Base-by-base conservation (phyloP, 1,140 invertebrate species). In the Tetramorium simillimum region DNA sequence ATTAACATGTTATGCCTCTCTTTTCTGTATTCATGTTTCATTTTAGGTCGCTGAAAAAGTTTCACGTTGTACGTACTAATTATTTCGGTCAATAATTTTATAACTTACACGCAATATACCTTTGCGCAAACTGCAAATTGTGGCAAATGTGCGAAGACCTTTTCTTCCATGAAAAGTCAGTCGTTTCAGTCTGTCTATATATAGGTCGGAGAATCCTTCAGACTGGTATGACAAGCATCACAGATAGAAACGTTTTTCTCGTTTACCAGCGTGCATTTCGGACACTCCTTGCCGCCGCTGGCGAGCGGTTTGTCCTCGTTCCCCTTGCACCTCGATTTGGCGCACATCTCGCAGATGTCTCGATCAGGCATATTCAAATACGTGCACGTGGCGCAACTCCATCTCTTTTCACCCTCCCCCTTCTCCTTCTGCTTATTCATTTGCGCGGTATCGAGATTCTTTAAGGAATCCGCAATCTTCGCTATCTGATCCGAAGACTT, bases 201-300 rank as follows among this genome's bases (percentile, higher is more conserved):
- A 92, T 97, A 98, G 73, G 97, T 98, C 53, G 97, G 97, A 80
- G 97, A 98, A 95, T 97, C 96, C 93, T 97, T 96, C 33, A 98
- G 95, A 93, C 96, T 97, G 28, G 95, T 94, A 18, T 95, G 95
- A 95, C 97, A 98, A 28, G 96, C 97, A 77, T 96, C 96, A 92
- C 97, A 98, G 7, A 92, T 92, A 40, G 95, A 95, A 6, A 96
- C 96, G 75, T 96, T 96, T 93, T 97, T 96, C 28, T 96, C 96
- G 93, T 98, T 98, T n/a, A 98, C 97, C 16, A 97, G 94, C n/a
- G 97, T 98, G 93, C 97, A 98, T 46, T 96, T 95, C 1, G 96
- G 96, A 92, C 97, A 98, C 92, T 98, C 96, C 49, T 97, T 96
- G 0, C 97, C 97, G 0, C 97, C 97, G 46, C 97, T 97, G 4